Conservation (phyloP, 2,888 invertebrate species). For the Lydus trimaculatus region DNA sequence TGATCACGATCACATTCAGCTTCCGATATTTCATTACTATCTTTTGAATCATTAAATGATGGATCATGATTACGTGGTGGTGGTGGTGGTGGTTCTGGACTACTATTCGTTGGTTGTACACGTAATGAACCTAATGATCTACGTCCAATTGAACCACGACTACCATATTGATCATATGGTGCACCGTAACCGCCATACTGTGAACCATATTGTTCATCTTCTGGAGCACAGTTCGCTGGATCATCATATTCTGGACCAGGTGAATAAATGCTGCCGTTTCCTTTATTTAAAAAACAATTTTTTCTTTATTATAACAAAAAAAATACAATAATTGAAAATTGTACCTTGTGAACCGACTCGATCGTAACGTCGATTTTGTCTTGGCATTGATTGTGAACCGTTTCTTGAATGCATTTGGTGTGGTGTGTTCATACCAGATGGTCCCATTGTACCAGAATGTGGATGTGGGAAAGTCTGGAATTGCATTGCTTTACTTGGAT, state of each 20-base stretch:
- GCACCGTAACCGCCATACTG: constrained; percentile 82
- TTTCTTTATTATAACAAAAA: background rate
- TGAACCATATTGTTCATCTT: constrained; percentile 91
- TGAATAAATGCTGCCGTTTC: constrained; percentile 82
- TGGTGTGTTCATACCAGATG: constrained; percentile 71
- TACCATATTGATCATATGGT: constrained; percentile 89
- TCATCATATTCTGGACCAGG: constrained; percentile 92
- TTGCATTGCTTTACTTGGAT: constrained; percentile 88
- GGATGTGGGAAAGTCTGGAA: constrained; percentile 89
- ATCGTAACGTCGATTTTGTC: constrained; percentile 59
- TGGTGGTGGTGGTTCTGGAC: constrained; percentile 73
- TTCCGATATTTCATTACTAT: constrained; percentile 93
- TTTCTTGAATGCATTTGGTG: constrained; percentile 83
- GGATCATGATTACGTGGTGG: constrained; percentile 85
- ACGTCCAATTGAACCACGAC: constrained; percentile 80
- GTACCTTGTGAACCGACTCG: constrained; percentile 60
- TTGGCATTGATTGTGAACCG: constrained; percentile 88
- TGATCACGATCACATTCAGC: constrained; percentile 91
- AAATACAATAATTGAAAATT: background rate
- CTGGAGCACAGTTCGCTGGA: constrained; percentile 90
- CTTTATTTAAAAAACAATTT: constrained; percentile 62
- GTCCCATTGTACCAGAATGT: constrained; percentile 84
- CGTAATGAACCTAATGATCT: constrained; percentile 63
- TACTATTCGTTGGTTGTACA: constrained; percentile 66
- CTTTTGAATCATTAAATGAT: constrained; percentile 91